phyloP scores from a whole-genome alignment of 1,140 invertebrate genomes.

The Euwallacea fornicatus region DNA sequence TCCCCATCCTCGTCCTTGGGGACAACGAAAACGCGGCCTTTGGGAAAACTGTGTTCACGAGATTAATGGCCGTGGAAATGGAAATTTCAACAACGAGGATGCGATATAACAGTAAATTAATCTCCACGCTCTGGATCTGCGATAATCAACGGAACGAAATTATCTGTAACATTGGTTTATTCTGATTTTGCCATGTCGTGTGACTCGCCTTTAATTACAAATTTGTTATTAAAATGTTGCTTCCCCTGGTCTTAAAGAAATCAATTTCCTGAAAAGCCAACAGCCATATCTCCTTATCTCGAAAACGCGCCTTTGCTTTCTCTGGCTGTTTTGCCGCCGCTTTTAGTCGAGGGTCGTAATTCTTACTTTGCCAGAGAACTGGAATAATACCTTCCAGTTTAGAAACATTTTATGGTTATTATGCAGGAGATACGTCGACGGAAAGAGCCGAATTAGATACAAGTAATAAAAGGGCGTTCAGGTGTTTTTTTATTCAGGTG shows the following conservation, averaged over 20 bases:
- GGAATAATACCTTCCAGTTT: constrained; percentile 28
- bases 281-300: constrained; percentile 24
- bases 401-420: constrained; percentile 33
- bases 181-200: constrained; percentile 6
- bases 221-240: constrained; percentile 12
- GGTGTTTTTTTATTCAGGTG: constrained; percentile 7
- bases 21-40: constrained; percentile 17
- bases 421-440: constrained; percentile 19
- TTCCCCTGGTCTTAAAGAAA: constrained; percentile 4
- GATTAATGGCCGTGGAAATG: constrained; percentile 30
- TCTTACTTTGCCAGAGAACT: constrained; percentile 31
- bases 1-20: constrained; percentile 3
- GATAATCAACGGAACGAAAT: constrained; percentile 19
- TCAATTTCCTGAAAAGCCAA: constrained; percentile 17
- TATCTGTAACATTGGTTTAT: constrained; percentile 16
- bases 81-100: constrained; percentile 23
- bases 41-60: constrained; percentile 25
- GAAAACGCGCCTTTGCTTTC: constrained; percentile 25
- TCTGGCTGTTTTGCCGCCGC: constrained; percentile 20
- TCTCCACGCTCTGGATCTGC: constrained; percentile 23
- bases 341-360: constrained; percentile 26
- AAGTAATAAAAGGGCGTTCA: constrained; percentile 15
- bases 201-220: not conserved
- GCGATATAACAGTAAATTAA: constrained; percentile 28
- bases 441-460: constrained; percentile 21